These are phyloP conservation scores for Zingel zingel DNA, from an alignment of 2,113 vertebrate genomes.

Conservation along the genomic window DNA sequence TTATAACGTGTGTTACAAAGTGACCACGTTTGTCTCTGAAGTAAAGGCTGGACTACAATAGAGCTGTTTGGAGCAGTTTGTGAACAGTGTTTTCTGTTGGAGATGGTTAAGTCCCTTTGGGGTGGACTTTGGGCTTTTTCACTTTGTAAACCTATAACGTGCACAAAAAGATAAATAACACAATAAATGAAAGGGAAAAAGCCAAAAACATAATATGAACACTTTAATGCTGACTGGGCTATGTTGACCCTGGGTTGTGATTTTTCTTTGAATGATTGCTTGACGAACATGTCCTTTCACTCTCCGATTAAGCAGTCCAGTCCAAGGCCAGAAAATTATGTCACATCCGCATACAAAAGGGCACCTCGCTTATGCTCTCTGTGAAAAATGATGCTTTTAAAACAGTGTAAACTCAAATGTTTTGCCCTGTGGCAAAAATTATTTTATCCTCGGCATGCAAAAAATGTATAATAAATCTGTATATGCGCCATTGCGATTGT, in stretches of 20 bases:
- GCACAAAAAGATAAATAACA: no score
- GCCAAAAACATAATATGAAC: no score
- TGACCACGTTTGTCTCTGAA: no score
- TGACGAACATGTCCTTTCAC: background rate
- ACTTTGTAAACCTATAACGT: no score
- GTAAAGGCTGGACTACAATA: no score
- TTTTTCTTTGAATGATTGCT: background rate
- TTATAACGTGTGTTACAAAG: no score
- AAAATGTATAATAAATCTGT: background rate
- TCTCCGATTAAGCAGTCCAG: background rate
- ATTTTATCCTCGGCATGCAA: background rate
- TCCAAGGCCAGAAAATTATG: constrained; percentile 21
- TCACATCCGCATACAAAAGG: background rate
- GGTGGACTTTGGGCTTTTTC: no score
- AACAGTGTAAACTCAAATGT: background rate
- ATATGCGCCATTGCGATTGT: background rate
- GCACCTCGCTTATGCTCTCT: background rate
- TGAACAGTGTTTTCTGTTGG: no score
- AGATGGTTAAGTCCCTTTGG: no score
- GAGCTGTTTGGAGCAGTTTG: no score
- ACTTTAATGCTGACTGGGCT: background rate
- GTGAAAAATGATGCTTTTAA: background rate
- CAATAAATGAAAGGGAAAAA: no score
- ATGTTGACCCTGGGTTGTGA: background rate
- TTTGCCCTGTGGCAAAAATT: background rate